Evolutionary conservation across 2,797 vertebrate genomes (phyloP).

Genomic region (Nyctibius grandis): DNA sequence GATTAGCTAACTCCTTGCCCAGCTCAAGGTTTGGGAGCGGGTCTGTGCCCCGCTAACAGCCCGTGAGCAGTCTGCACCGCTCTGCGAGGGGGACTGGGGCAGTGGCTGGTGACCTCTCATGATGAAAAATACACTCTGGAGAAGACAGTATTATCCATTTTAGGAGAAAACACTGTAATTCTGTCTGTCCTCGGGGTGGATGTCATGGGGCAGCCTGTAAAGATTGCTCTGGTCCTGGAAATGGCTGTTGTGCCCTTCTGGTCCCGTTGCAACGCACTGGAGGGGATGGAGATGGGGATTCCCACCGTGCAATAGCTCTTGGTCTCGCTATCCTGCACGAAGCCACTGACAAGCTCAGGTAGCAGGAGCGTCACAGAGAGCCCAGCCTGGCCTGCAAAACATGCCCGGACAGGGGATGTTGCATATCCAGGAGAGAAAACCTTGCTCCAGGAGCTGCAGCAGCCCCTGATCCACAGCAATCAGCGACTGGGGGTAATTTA

Average conservation of each 20-base stretch:
- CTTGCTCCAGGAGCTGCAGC: neutral
- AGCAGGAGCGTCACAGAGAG: neutral
- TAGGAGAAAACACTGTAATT: neutral
- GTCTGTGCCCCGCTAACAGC: neutral
- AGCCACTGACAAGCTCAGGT: neutral
- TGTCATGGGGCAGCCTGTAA: neutral
- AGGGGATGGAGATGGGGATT: neutral
- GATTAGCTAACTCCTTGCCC: no score
- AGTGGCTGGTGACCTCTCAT: neutral
- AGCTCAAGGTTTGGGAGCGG: neutral
- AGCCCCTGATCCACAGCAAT: neutral
- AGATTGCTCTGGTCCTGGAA: neutral
- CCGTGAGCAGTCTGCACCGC: fast-evolving
- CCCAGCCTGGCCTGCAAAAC: neutral
- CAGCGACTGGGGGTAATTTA: no score
- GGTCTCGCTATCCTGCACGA: fast-evolving
- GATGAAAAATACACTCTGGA: neutral
- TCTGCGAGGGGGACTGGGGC: neutral
- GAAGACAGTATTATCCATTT: neutral
- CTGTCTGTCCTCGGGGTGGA: neutral
- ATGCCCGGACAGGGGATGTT: no score
- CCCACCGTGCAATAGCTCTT: neutral
- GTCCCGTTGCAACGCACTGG: neutral
- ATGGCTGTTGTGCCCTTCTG: neutral
- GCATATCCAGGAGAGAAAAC: neutral